Evolutionary conservation across 2,888 invertebrate genomes (phyloP).

Genomic region (Habrosyne pyritoides): DNA sequence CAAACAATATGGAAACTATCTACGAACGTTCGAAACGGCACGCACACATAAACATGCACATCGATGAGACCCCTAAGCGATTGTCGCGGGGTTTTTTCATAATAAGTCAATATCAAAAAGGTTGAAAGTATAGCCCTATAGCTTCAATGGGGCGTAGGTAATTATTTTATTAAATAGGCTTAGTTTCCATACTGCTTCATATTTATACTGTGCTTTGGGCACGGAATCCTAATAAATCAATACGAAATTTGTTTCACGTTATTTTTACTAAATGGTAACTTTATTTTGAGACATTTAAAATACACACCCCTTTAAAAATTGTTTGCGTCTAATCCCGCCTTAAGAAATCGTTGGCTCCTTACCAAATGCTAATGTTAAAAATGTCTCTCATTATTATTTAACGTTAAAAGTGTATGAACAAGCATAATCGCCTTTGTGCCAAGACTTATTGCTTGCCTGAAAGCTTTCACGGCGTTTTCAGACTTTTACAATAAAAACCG

Average conservation of each 20-base stretch:
- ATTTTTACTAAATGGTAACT: background rate
- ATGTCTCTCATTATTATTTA: constrained; percentile 46
- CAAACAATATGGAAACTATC: no score
- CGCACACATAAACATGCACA: no score
- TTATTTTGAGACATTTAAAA: background rate
- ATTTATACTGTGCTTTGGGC: no score
- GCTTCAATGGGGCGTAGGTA: no score
- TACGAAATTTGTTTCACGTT: background rate
- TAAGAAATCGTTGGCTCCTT: constrained; percentile 2
- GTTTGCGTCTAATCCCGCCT: background rate
- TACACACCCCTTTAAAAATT: background rate
- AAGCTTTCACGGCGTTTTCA: constrained; percentile 69
- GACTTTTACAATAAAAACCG: constrained; percentile 63
- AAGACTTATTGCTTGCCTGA: constrained; percentile 67
- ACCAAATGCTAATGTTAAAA: constrained; percentile 13
- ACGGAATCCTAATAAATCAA: no score
- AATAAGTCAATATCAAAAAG: no score
- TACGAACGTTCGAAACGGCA: no score
- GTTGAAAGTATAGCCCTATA: no score
- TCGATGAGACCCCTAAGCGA: no score
- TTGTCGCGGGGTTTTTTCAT: no score
- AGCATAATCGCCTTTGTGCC: constrained; percentile 72
- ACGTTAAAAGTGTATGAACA: constrained; percentile 58
- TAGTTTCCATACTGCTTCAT: no score
- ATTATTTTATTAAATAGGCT: no score